A percentile compares a stretch with the other conserved stretches of the same genome.
phyloP scores from a whole-genome alignment of 2,113 vertebrate species.

The Anas platyrhynchos region DNA sequence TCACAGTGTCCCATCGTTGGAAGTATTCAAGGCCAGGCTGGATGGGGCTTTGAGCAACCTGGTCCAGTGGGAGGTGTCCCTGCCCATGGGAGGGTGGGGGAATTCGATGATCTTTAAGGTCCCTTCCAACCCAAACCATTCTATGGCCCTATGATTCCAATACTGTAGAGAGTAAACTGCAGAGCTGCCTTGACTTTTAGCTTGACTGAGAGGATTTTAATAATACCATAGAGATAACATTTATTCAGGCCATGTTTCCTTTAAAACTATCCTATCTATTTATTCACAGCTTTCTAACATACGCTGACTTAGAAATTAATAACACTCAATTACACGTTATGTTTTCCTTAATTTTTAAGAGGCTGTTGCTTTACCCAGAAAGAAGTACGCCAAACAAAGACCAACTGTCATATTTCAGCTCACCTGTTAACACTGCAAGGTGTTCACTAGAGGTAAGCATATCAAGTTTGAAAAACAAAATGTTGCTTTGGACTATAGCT shows the following conservation, averaged over 20 bases:
- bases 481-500: background rate
- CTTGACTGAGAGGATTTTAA: background rate
- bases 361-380: background rate
- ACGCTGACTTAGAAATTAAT: background rate
- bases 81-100: too few relatives aligned
- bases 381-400: background rate
- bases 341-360: background rate
- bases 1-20: too few relatives aligned
- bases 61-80: too few relatives aligned
- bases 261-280: background rate
- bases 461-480: background rate
- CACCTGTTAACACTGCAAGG: background rate
- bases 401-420: background rate
- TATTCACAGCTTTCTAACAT: background rate
- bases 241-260: background rate
- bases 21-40: too few relatives aligned
- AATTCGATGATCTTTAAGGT: too few relatives aligned
- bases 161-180: background rate
- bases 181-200: background rate
- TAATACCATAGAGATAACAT: background rate
- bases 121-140: too few relatives aligned
- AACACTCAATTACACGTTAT: background rate
- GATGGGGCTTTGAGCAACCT: too few relatives aligned
- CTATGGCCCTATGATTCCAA: background rate
- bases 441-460: background rate